Conservation (phyloP, 2,113 vertebrate genomes). For the Carlito syrichta region DNA sequence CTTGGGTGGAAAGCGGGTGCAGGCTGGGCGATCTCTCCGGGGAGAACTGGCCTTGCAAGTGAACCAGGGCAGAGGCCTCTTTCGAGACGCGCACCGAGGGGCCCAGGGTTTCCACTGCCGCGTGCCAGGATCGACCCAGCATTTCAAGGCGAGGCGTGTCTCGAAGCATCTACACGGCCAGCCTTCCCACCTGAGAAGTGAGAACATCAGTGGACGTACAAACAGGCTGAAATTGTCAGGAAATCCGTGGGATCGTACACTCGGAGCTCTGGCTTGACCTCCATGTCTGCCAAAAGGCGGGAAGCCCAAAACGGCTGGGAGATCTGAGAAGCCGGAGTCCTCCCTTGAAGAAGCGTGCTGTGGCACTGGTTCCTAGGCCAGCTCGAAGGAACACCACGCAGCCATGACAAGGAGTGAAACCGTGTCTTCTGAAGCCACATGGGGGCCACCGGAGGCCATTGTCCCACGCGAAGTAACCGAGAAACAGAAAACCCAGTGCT, state of each 20-base stretch:
- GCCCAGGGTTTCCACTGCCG: too few species aligned
- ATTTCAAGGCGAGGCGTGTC: background rate
- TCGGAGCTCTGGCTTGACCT: background rate
- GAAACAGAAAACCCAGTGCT: too few species aligned
- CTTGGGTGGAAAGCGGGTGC: background rate
- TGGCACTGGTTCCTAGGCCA: background rate
- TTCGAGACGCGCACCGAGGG: too few species aligned
- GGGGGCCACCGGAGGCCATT: too few species aligned
- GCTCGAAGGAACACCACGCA: too few species aligned
- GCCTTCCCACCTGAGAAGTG: background rate
- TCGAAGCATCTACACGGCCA: background rate
- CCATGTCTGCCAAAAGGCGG: fast-evolving
- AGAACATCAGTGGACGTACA: background rate
- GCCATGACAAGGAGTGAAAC: too few species aligned
- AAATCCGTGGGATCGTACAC: background rate
- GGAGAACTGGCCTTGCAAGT: background rate
- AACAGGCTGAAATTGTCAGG: background rate
- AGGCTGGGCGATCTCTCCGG: background rate
- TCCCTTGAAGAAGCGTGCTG: background rate
- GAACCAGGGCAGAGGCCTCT: background rate
- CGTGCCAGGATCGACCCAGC: background rate
- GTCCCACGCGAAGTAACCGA: too few species aligned
- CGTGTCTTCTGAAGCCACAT: too few species aligned
- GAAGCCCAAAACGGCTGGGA: background rate
- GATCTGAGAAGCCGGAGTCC: background rate